These are phyloP conservation scores for Etheostoma spectabile DNA, from an alignment of 2,113 vertebrate species.

Conservation along the genomic window DNA sequence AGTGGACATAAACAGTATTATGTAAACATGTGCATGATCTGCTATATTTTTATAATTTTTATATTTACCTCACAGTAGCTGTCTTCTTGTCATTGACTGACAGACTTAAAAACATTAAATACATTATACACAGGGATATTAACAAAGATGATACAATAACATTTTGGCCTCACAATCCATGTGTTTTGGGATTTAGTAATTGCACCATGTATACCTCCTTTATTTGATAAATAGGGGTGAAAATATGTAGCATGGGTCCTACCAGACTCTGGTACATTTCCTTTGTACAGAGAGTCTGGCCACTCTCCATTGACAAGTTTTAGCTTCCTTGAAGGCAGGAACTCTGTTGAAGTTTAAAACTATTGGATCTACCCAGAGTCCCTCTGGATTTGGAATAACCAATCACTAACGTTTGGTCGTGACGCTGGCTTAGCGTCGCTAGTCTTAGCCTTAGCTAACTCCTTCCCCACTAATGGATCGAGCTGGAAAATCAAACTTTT, in stretches of 20 bases:
- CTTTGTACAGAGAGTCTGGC: too few relatives aligned
- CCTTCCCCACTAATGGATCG: too few relatives aligned
- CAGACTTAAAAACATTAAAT: not conserved
- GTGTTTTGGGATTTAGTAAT: not conserved
- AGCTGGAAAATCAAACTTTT: too few relatives aligned
- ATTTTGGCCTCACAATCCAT: not conserved
- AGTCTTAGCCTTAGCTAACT: too few relatives aligned
- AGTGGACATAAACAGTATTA: constrained; percentile 75
- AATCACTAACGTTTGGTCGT: too few relatives aligned
- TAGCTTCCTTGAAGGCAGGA: too few relatives aligned
- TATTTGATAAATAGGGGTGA: not conserved
- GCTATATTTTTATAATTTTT: not conserved
- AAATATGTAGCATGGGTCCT: not conserved
- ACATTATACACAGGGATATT: not conserved
- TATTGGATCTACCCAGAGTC: too few relatives aligned
- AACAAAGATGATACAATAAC: not conserved
- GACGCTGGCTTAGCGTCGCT: too few relatives aligned
- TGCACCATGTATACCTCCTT: not conserved
- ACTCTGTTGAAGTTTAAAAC: too few relatives aligned
- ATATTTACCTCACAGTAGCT: not conserved
- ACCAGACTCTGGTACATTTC: too few relatives aligned
- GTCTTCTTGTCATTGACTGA: not conserved
- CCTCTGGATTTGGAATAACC: too few relatives aligned
- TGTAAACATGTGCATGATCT: not conserved
- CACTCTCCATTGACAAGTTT: too few relatives aligned